These are phyloP conservation scores for Microcebus tavaratra DNA, from an alignment of 2,113 vertebrate species.

Conservation along the genomic window DNA sequence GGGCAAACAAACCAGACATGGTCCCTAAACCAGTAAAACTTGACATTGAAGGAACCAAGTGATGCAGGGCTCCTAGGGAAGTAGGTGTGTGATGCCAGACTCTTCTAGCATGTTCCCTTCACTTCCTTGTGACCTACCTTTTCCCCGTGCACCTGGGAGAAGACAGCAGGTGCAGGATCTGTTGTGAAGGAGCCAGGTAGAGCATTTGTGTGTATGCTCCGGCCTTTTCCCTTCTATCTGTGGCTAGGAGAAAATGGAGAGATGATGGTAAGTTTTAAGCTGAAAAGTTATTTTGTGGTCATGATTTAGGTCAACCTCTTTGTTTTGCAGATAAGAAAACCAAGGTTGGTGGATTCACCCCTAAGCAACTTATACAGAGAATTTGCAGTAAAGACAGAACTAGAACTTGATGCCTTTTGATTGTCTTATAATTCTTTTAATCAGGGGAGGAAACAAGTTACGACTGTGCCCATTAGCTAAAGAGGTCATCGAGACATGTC, in stretches of 20 bases:
- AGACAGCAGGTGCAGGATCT: not conserved
- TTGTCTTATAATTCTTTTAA: not conserved
- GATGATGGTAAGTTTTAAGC: not conserved
- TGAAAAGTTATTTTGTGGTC: not conserved
- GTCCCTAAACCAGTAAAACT: not conserved
- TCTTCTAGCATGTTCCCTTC: not conserved
- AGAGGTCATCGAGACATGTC: not conserved
- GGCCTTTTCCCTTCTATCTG: not conserved
- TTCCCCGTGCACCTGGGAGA: not conserved
- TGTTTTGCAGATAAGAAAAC: not conserved
- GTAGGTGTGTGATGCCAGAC: not conserved
- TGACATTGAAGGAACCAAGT: not conserved
- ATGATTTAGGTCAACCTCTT: not conserved
- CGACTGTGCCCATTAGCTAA: not conserved
- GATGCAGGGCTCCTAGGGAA: not conserved
- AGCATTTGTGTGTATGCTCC: not conserved
- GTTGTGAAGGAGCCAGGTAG: not conserved
- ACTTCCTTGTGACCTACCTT: not conserved
- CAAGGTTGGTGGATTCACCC: too few species aligned
- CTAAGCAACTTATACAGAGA: not conserved
- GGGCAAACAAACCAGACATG: not conserved
- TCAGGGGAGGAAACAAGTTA: not conserved
- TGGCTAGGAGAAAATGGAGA: not conserved
- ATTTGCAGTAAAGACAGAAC: not conserved
- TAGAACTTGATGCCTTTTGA: not conserved